phyloP scores from a whole-genome alignment of 2,797 vertebrate genomes.

The Sebastes ruberrimus region DNA sequence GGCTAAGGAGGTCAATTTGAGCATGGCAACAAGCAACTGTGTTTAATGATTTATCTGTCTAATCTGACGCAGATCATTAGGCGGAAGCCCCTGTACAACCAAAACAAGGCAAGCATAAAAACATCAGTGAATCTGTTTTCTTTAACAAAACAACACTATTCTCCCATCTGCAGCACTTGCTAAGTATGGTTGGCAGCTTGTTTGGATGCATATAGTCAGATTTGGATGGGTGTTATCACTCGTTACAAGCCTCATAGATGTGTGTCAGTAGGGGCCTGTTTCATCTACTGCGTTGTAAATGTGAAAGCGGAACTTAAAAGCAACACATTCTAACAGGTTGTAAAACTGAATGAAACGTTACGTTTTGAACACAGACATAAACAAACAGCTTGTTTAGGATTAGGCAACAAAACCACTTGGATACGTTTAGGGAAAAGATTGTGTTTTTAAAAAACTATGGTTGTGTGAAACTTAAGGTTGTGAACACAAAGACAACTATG shows the following conservation, averaged over 20 bases:
- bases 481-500: no score
- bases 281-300: background rate
- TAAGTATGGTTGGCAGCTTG: conserved; percentile 33
- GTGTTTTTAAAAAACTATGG: no score
- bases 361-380: background rate
- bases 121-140: conserved; percentile 43
- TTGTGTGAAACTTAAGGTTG: no score
- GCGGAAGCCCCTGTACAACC: conserved; percentile 46
- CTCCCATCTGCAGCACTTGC: conserved; percentile 19
- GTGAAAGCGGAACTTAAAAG: background rate
- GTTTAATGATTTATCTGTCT: conserved; percentile 77
- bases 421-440: background rate
- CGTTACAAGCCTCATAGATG: background rate
- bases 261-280: background rate
- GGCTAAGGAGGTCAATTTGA: conserved; percentile 75
- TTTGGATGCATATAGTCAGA: background rate
- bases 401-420: background rate
- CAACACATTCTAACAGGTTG: background rate
- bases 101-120: conserved; percentile 59
- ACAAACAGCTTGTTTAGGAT: background rate
- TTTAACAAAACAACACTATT: conserved; percentile 33
- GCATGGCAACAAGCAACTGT: conserved; percentile 61
- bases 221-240: background rate
- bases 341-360: background rate
- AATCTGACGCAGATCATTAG: conserved; percentile 74